A percentile compares a stretch with the other conserved stretches of the same genome.
Conservation (phyloP, 2,113 vertebrate genomes). For the Chroicocephalus ridibundus region DNA sequence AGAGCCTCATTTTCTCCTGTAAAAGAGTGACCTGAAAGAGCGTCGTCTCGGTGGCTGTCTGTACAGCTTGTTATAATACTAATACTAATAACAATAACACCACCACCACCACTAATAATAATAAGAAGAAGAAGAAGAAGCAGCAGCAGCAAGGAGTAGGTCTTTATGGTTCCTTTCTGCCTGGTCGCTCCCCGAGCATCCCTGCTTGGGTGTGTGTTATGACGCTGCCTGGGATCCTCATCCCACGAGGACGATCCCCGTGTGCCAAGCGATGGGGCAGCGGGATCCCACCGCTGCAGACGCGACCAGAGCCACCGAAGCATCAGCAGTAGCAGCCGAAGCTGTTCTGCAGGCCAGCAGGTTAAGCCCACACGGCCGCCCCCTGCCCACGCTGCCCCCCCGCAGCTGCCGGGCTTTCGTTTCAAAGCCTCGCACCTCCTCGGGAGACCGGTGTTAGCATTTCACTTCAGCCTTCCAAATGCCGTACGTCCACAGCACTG, state of each 20-base stretch:
- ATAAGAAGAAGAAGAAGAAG: background rate
- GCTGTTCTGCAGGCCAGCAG: background rate
- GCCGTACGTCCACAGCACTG: background rate
- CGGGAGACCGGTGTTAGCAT: background rate
- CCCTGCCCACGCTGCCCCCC: background rate
- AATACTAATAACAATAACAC: no score
- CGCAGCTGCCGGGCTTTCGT: background rate
- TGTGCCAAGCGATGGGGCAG: background rate
- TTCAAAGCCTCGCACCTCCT: background rate
- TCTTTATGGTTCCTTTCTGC: background rate
- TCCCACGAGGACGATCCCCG: background rate
- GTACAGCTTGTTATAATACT: background rate
- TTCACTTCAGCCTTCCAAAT: background rate
- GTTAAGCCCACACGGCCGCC: background rate
- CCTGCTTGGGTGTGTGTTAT: accelerated
- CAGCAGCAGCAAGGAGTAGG: background rate
- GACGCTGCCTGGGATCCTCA: background rate
- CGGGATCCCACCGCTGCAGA: background rate
- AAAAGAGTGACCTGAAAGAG: background rate
- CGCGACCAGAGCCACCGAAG: background rate
- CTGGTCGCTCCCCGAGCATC: accelerated
- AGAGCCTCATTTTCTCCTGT: background rate
- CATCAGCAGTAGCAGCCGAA: background rate
- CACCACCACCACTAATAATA: background rate
- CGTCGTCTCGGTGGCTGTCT: accelerated